A percentile compares a stretch with the other conserved stretches of the same genome.
Conservation (phyloP, 2,888 invertebrate species). For the Lathronympha strigana region DNA sequence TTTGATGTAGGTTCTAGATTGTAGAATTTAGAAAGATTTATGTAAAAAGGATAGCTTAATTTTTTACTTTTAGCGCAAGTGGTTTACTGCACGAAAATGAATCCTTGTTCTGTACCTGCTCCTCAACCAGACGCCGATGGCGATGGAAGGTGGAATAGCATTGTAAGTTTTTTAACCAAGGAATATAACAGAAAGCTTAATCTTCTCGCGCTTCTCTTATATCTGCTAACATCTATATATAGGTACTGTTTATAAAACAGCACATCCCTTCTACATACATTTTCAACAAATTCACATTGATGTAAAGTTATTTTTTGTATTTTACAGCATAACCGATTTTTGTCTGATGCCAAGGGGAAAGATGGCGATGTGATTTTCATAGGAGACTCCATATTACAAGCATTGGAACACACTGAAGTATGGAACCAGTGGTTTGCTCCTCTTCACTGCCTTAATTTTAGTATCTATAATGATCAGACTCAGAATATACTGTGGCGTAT, state of each 20-base stretch:
- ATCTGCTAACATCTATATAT: background rate
- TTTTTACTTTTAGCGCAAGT: conserved; percentile 9
- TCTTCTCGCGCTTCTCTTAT: background rate
- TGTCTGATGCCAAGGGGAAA: conserved; percentile 93
- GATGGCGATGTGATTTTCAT: conserved; percentile 97
- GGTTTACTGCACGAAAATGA: conserved; percentile 75
- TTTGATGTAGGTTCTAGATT: conserved; percentile 21
- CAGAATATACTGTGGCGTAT: conserved; percentile 96
- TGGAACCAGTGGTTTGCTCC: conserved; percentile 97
- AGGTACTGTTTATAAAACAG: background rate
- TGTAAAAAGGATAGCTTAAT: conserved; percentile 3
- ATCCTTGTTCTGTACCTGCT: conserved; percentile 88
- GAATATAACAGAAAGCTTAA: background rate
- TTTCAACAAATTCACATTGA: conserved; percentile 11
- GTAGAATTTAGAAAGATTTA: conserved; percentile 20
- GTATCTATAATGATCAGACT: conserved; percentile 94
- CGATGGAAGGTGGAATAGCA: conserved; percentile 94
- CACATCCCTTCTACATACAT: background rate
- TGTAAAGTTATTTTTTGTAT: conserved; percentile 41
- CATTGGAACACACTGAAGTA: conserved; percentile 91
- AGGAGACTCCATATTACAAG: conserved; percentile 94
- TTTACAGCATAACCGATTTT: conserved; percentile 92
- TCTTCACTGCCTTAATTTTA: conserved; percentile 95
- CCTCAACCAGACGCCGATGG: conserved; percentile 91
- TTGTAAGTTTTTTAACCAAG: conserved; percentile 70